Percentiles rank a stretch among this genome's conserved stretches.
These are phyloP conservation scores for Porites australiensis DNA, from an alignment of 64 coral and sea anemone species.

Conservation along the genomic window DNA sequence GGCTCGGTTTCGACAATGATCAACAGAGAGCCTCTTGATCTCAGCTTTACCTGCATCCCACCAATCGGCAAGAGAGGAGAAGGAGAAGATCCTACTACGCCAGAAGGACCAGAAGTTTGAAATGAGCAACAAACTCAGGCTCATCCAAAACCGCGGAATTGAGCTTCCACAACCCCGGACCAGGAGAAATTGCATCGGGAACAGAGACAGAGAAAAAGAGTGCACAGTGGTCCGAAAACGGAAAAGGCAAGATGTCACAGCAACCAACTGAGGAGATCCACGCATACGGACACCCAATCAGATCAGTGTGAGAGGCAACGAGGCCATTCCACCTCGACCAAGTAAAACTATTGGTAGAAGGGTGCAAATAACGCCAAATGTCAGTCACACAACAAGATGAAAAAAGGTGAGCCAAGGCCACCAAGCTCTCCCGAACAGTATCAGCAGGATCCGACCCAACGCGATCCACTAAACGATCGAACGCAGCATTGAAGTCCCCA, in stretches of 20 bases:
- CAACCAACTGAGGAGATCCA: not conserved
- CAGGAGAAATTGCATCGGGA: slow-evolving; percentile 1
- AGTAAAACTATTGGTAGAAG: not conserved
- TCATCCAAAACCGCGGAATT: slow-evolving; percentile 43
- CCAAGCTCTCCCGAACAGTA: not conserved
- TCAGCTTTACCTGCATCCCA: slow-evolving; percentile 53
- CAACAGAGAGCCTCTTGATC: slow-evolving; percentile 13
- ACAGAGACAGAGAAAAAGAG: slow-evolving; percentile 1
- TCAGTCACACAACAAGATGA: not conserved
- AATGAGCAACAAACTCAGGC: not conserved
- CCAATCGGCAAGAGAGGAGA: slow-evolving; percentile 40
- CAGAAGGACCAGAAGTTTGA: slow-evolving; percentile 52
- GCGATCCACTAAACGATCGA: slow-evolving; percentile 2
- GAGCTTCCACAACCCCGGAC: slow-evolving; percentile 53
- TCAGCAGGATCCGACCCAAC: not conserved
- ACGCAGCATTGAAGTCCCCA: too few species aligned
- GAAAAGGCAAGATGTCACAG: not conserved
- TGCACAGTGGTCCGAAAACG: slow-evolving; percentile 53
- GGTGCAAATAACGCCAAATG: slow-evolving; percentile 36
- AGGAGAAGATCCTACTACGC: not conserved
- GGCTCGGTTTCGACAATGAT: not conserved
- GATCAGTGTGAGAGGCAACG: slow-evolving; percentile 50
- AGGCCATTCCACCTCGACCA: slow-evolving; percentile 35
- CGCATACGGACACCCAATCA: not conserved
- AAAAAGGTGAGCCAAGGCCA: not conserved